Conservation (phyloP, 2,113 vertebrate genomes). For the Pyxicephalus adspersus region DNA sequence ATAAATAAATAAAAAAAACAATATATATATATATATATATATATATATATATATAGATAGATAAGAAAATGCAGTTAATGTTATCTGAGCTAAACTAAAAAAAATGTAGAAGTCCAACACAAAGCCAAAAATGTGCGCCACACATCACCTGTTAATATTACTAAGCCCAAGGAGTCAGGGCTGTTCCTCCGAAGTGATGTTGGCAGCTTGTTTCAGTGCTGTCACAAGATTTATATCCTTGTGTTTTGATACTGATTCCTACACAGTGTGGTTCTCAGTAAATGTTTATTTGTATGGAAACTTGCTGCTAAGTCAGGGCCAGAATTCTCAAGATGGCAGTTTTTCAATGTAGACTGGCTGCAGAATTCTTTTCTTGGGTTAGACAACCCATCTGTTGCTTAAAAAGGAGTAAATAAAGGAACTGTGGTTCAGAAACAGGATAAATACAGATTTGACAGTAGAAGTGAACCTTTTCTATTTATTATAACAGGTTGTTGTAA, state of each 20-base stretch:
- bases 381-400: neutral
- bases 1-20: too few relatives aligned
- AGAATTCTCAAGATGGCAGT: slow-evolving; percentile 20
- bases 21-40: too few relatives aligned
- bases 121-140: neutral
- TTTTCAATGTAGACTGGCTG: slow-evolving; percentile 12
- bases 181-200: slow-evolving; percentile 21
- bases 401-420: neutral
- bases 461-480: too few relatives aligned
- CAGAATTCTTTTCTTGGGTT: neutral
- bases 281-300: slow-evolving; percentile 39
- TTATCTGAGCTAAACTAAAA: too few relatives aligned
- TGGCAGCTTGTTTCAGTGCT: slow-evolving; percentile 26
- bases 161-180: slow-evolving; percentile 9
- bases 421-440: neutral
- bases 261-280: slow-evolving; percentile 37
- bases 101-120: neutral
- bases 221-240: slow-evolving; percentile 51
- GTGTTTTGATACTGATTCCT: slow-evolving; percentile 33
- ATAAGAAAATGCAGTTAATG: too few relatives aligned
- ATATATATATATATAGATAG: too few relatives aligned
- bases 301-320: neutral
- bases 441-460: too few relatives aligned
- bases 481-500: too few relatives aligned
- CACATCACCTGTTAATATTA: slow-evolving; percentile 36